Base-by-base conservation (phyloP, 2,888 invertebrate genomes). In the Lasioglossum oenotherae region DNA sequence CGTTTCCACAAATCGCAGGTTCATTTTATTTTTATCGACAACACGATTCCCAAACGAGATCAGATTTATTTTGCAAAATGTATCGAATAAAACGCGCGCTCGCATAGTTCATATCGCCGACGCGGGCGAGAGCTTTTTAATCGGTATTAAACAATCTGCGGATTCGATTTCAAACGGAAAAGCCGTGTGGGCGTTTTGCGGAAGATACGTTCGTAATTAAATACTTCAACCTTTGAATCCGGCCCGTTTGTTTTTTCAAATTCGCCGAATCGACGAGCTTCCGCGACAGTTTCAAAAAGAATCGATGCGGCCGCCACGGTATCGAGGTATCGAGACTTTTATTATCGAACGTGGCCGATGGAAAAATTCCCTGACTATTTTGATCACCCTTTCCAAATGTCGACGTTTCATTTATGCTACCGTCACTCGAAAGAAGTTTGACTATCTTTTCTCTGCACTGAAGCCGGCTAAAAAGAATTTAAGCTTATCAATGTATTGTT, bases 51-150 rank as follows among this genome's bases (percentile, higher is more conserved):
- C 57, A 14, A 38, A 41, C 38, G 44, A 4, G 60, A 2, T 5
- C 44, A 23, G 60, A 60, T 64, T 35, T 76, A 76, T 64, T 76
- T 67, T 44, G 14, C 3, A 46, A 46, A 73, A 71, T 38, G 35
- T 67, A 35, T 35, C 67, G 67, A 23, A 35, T 35, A 67, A 67
- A 67, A 35, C 27, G 12, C 1, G 16, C 4, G n/a, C 31, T 1
- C 6, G 16, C 64, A 64, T 64, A 64, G 64, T 16, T 64, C 64
- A 16, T 31, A 64, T 31, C 31, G 5, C 16, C 31, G 16, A 16
- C 31, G 31, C 27, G 27, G 27, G 16, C 16, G 19, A 0, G 0
- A n/a, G 57, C 8, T 57, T 75, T 75, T 75, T 16, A 57, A 41
- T 75, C 57, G 41, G 27, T 5, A 27, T 27, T 53, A 57, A 75